Conservation (phyloP, 1,140 invertebrate genomes). For the Danaus plexippus region DNA sequence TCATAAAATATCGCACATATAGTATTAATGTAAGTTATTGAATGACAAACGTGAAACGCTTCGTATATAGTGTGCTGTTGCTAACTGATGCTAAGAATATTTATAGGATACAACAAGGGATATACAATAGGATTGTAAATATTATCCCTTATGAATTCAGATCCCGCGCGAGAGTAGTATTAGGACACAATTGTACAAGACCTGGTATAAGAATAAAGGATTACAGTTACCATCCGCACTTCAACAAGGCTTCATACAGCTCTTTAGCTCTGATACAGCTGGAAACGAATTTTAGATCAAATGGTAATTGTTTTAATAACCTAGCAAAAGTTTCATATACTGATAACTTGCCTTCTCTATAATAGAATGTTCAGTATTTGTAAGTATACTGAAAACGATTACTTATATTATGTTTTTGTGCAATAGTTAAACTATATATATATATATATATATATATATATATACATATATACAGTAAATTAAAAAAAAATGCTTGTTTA, state of each 20-base stretch:
- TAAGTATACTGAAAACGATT: not conserved
- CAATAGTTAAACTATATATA: too few relatives aligned
- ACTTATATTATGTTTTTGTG: too few relatives aligned
- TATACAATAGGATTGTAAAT: not conserved
- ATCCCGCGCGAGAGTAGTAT: slow-evolving; percentile 2
- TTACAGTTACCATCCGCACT: slow-evolving; percentile 8
- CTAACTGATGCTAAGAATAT: too few relatives aligned
- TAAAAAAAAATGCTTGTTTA: too few relatives aligned
- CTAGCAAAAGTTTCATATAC: too few relatives aligned
- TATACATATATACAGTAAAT: too few relatives aligned
- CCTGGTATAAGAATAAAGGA: slow-evolving; percentile 6
- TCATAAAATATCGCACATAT: too few relatives aligned
- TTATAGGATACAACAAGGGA: too few relatives aligned
- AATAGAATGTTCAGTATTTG: not conserved
- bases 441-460: not conserved
- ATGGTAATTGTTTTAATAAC: not conserved
- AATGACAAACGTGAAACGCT: too few relatives aligned
- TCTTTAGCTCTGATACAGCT: slow-evolving; percentile 10
- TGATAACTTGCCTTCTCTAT: not conserved
- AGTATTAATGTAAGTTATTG: too few relatives aligned
- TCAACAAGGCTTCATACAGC: slow-evolving; percentile 3
- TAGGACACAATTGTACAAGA: slow-evolving; percentile 4
- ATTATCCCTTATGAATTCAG: slow-evolving; percentile 1
- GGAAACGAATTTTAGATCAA: slow-evolving; percentile 9
- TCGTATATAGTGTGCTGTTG: too few relatives aligned